Conservation (phyloP, 2,888 invertebrate species). For the Platerodrilus igneus region DNA sequence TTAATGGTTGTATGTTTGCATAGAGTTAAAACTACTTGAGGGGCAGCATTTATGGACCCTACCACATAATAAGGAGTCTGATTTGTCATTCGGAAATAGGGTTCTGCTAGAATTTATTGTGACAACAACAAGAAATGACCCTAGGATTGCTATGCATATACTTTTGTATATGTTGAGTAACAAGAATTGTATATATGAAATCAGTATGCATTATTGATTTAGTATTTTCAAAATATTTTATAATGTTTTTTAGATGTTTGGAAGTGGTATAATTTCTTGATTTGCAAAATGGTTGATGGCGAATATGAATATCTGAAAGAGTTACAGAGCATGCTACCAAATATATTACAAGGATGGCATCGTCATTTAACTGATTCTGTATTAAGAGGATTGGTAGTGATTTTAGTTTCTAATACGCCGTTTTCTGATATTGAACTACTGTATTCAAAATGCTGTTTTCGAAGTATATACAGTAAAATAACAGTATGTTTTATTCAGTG, state of each 20-base stretch:
- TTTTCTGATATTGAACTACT: background rate
- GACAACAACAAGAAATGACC: constrained; percentile 3
- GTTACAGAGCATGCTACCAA: background rate
- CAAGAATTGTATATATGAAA: constrained; percentile 7
- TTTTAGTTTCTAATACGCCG: constrained; percentile 1
- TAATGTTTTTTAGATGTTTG: constrained; percentile 5
- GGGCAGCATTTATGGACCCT: constrained; percentile 2
- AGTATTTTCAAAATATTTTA: background rate
- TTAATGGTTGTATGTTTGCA: background rate
- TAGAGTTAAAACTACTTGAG: constrained; percentile 11
- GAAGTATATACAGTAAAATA: too few relatives aligned
- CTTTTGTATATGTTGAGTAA: constrained; percentile 11
- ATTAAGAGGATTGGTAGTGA: constrained; percentile 9
- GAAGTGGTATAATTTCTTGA: constrained; percentile 4
- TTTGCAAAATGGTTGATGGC: constrained; percentile 7
- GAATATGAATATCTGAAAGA: background rate
- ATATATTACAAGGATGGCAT: constrained; percentile 11
- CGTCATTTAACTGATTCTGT: constrained; percentile 1
- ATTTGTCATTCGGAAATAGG: constrained; percentile 7
- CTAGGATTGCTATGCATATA: constrained; percentile 10
- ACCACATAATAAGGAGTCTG: background rate
- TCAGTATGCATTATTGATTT: constrained; percentile 8
- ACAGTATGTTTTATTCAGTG: too few relatives aligned
- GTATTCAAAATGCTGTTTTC: constrained; percentile 7
- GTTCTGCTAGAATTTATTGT: constrained; percentile 7